Evolutionary conservation across 2,113 vertebrate species (phyloP), one percentile per base, ranked within the genome.

Genomic region (Nerophis lumbriciformis): DNA sequence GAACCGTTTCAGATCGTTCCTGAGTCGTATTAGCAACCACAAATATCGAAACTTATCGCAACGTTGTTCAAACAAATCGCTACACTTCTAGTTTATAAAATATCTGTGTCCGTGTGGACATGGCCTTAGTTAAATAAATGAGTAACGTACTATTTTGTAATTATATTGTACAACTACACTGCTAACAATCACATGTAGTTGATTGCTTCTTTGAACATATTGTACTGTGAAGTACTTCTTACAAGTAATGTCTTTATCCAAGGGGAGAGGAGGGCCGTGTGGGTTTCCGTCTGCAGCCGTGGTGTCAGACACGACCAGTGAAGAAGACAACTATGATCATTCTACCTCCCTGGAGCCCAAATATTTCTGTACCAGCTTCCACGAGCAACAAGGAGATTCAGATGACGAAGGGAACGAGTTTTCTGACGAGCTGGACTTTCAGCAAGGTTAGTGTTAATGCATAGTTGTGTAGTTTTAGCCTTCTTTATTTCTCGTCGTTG

Each of bases 281-380:
- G 83, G 76, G 14, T 47, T 69, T 12, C 81, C 73, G 37, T 45
- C 61, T 4, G 65, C 55, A 52, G 38, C 80, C 47, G 48, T 87
- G 59, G 64, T 71, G 14, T 72, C 67, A 47, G 54, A 60, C 54
- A 68, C 68, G 66, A 49, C 48, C 15, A 76, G 49, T 37, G 66
- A 89, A 53, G 66, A 78, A 14, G 85, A 84, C 4, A 50, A 63
- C 48, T 45, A 78, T 76, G 55, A 48, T 35, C 78, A 73, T 4
- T 76, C 77, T 44, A 48, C 76, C 14, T 87, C 90, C 61, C 84
- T 94, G 62, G 79, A 90, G 64, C 72, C 91, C 48, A 76, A 83
- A 52, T 92, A 93, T 66, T 88, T 92, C 67, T 93, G 91, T 64
- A 90, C 93, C 77, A 78, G 84, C 66, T 80, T 78, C 59, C 77